Base-by-base conservation (phyloP, 92 coral and sea anemone genomes). In the Actinostola sp. region DNA sequence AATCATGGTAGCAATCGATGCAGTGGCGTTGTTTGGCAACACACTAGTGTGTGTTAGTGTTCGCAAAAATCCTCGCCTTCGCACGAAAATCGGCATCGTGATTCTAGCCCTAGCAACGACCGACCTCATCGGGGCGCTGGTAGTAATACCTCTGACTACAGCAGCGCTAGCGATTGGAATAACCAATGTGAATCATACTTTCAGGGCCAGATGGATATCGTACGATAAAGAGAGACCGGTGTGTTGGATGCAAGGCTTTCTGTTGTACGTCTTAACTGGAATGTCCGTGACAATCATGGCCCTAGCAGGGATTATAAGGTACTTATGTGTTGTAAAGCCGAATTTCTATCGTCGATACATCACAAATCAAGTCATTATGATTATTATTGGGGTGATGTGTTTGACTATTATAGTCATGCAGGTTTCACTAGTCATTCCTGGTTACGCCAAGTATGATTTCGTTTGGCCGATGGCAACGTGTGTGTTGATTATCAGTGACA, bases 241-340 rank as follows among this genome's bases (percentile, higher is more conserved):
- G 56, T 72, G 78, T 43, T 14, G 11, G 6, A 33, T 72, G 24
- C 78, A 72, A 28, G 78, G 78, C 3, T 34, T 72, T 15, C 14
- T 72, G 1, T 0, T 42, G 0, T 55, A 72, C 67, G 4, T 32
- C 30, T 16, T 26, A n/a, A 42, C 11, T 1, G 60, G 63, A 7
- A 4, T 21, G 3, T 48, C 49, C 1, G 9, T 69, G 49, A 31
- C n/a, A 8, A 48, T 32, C 33, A 69, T 69, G 46, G 43, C 75
- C 1, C 46, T 69, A 12, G 54, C 75, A 19, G 63, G 63, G 21
- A 21, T 69, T 19, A 53, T 15, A 1, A 50, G 75, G 31, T 69
- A 27, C 29, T 28, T 69, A 6, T 69, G 75, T 53, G 48, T 69
- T 16, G 63, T 52, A 12, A 27, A 53, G 12, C 75, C 61, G 7